Base-by-base conservation (phyloP, 64 coral and sea anemone genomes). In the Acropora yongei region DNA sequence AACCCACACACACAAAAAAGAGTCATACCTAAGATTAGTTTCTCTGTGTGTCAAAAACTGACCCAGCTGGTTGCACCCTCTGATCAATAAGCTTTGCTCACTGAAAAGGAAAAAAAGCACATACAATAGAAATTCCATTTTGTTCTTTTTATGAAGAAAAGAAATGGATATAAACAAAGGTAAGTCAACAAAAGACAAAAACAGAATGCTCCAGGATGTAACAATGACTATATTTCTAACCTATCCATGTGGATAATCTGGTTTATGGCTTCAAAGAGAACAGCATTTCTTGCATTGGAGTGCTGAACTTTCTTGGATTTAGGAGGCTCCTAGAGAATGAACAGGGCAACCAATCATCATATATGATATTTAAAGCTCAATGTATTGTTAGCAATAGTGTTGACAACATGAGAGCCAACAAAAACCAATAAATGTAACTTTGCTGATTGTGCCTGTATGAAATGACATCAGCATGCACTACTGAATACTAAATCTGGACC, bases 251-350 rank as follows among this genome's bases (percentile, higher is more conserved):
- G 97, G 77, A 98, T 98, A 17, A 98, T 98, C 20, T 82, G 79
- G 41, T 95, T 98, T 75, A 98, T 98, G 11, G 94, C 93, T 75
- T 98, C 97, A 91, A 96, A 98, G 1, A 98, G 88, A 14, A 98
- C 97, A 53, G 97, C 97, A 94, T 98, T 98, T 42, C 94, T 96
- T n/a, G 97, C 97, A 93, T 98, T 98, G 41, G 97, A 98, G 73
- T 98, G 97, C 41, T 96, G 94, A 2, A 98, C 94, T 91, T 98
- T 98, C 50, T 96, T 96, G 1, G 97, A 93, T 60, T 96, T 96
- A 1, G 94, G 97, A 68, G 93, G 93, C 71, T 98, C 93, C 93
- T 98, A 47, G 2, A 86, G 85, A 6, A 78, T 6, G 72, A 3
- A 12, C n/a, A 74, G 5, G 9, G 41, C 75, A 1, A 42, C 30